Conservation (phyloP, 2,888 invertebrate genomes). For the Limnephilus marmoratus region DNA sequence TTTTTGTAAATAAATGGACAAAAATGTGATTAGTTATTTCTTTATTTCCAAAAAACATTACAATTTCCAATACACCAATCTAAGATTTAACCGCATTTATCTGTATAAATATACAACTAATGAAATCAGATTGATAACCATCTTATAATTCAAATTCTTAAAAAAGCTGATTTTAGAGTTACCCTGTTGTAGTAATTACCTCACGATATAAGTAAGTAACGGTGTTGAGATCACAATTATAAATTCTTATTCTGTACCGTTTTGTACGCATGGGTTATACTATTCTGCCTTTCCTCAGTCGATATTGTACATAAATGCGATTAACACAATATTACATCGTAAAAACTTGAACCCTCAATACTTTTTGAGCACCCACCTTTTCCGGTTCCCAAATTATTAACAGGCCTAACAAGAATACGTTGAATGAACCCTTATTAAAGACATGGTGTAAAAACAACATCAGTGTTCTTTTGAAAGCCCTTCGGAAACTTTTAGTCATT, state of each 20-base stretch:
- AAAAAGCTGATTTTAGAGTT: no score
- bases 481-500: background rate
- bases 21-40: no score
- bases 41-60: no score
- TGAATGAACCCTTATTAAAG: background rate
- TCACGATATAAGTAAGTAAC: no score
- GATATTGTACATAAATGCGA: background rate
- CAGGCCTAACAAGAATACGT: background rate
- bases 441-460: background rate
- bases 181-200: no score
- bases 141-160: no score
- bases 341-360: background rate
- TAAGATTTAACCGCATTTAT: no score
- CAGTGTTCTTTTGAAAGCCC: background rate
- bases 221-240: no score
- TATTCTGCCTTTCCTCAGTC: background rate
- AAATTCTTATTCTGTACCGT: background rate
- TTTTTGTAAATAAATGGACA: no score
- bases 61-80: no score
- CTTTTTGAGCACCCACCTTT: background rate
- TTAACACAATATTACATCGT: background rate
- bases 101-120: no score
- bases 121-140: no score
- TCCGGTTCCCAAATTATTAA: background rate
- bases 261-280: background rate